These are phyloP conservation scores for Cynoglossus semilaevis DNA, from an alignment of 2,113 vertebrate genomes.

Conservation along the genomic window DNA sequence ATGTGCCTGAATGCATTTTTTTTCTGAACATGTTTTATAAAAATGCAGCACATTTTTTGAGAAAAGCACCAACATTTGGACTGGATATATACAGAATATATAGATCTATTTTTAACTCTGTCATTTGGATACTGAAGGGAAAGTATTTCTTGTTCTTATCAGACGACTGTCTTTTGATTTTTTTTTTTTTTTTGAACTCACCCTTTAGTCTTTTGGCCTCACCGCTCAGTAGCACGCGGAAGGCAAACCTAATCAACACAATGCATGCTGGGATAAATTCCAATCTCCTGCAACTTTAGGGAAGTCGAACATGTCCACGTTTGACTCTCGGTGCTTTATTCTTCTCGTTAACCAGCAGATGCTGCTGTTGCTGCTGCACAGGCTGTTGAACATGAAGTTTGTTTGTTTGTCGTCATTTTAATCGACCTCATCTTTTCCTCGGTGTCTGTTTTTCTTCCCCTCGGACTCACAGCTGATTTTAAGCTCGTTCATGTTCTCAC, in stretches of 20 bases:
- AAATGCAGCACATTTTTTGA: slow-evolving; percentile 40
- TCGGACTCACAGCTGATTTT: slow-evolving; percentile 1
- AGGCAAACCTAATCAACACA: slow-evolving; percentile 33
- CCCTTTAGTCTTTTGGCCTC: slow-evolving; percentile 5
- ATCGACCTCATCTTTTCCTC: background rate
- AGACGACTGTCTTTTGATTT: slow-evolving; percentile 49
- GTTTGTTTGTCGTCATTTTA: slow-evolving; percentile 9
- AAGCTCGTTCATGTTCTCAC: slow-evolving; percentile 13
- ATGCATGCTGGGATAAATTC: slow-evolving; percentile 43
- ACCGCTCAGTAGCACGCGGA: slow-evolving; percentile 19
- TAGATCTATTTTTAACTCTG: slow-evolving; percentile 27
- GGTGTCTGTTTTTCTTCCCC: background rate
- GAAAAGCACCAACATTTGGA: slow-evolving; percentile 40
- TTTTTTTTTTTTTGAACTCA: slow-evolving; percentile 5
- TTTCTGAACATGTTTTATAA: slow-evolving; percentile 46
- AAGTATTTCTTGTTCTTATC: slow-evolving; percentile 49
- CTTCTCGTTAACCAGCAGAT: slow-evolving; percentile 23
- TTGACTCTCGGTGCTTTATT: slow-evolving; percentile 37
- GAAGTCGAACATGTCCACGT: slow-evolving; percentile 13
- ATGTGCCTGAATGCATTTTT: slow-evolving; percentile 55
- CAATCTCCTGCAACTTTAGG: slow-evolving; percentile 13
- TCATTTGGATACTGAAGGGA: slow-evolving; percentile 72
- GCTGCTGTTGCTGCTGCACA: slow-evolving; percentile 27
- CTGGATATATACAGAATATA: slow-evolving; percentile 42
- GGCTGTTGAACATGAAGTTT: slow-evolving; percentile 21